phyloP scores from a whole-genome alignment of 2,888 invertebrate genomes.

The Opisthograptis luteolata region DNA sequence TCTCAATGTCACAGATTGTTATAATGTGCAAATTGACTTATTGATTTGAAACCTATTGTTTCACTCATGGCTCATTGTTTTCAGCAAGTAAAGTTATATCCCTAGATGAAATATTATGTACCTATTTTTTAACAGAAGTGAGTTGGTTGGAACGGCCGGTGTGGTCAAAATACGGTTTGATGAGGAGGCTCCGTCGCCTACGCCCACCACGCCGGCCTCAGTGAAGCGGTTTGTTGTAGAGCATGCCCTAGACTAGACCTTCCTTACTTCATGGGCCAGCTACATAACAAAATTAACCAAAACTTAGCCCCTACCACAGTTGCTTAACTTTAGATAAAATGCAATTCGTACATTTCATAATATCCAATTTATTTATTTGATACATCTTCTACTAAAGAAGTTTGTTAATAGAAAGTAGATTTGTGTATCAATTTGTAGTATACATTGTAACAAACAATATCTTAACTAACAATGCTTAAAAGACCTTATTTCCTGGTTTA shows the following conservation, averaged over 20 bases:
- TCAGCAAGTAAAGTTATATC: constrained; percentile 13
- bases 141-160: constrained; percentile 85
- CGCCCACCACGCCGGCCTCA: constrained; percentile 81
- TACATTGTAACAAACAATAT: too few species aligned
- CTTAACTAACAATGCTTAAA: too few species aligned
- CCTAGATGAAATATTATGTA: constrained; percentile 22
- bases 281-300: constrained; percentile 37
- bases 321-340: neutral
- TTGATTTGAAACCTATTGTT: neutral
- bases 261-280: constrained; percentile 73
- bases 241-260: constrained; percentile 70
- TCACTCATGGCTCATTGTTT: neutral
- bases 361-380: too few species aligned
- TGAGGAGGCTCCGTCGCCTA: constrained; percentile 79
- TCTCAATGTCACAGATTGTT: constrained; percentile 2
- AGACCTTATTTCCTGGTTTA: too few species aligned
- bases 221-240: constrained; percentile 80
- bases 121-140: constrained; percentile 81
- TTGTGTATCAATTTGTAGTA: too few species aligned
- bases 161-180: constrained; percentile 84
- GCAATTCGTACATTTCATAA: neutral
- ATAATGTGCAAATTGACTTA: neutral
- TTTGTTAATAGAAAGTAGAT: too few species aligned
- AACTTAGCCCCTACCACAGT: constrained; percentile 5
- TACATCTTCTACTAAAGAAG: too few species aligned